Percentiles rank a stretch among this genome's conserved stretches.
These are phyloP conservation scores for Marmota flaviventris DNA, from an alignment of 2,113 vertebrate species.

Conservation along the genomic window DNA sequence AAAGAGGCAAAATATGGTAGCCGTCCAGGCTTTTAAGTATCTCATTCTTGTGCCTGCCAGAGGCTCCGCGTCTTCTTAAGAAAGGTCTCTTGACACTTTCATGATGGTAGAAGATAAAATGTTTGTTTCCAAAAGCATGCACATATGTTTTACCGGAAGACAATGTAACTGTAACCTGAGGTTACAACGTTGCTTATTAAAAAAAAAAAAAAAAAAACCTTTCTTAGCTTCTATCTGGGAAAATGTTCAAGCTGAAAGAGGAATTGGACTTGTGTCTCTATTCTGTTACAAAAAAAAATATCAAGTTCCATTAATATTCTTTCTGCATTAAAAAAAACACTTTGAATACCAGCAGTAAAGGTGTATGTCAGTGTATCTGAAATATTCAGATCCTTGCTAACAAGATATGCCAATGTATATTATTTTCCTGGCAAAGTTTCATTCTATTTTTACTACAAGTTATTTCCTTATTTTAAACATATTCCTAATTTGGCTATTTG, in stretches of 20 bases:
- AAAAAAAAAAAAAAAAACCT: background rate
- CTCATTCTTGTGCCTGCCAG: constrained; percentile 7
- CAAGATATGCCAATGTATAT: background rate
- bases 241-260: constrained; percentile 27
- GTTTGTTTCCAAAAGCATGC: constrained; percentile 43
- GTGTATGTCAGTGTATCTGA: background rate
- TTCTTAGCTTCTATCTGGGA: constrained; percentile 19
- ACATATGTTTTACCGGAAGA: constrained; percentile 52
- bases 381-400: background rate
- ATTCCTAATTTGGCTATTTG: background rate
- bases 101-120: constrained; percentile 55
- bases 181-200: constrained; percentile 56
- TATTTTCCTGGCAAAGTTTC: background rate
- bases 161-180: background rate
- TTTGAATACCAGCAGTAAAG: background rate
- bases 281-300: background rate
- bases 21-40: background rate
- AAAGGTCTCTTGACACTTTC: constrained; percentile 49
- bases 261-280: background rate
- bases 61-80: constrained; percentile 11
- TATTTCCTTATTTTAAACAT: background rate
- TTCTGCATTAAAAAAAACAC: background rate
- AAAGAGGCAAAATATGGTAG: background rate
- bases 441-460: background rate
- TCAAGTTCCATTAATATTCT: constrained; percentile 19